These are phyloP conservation scores for Sinocyclocheilus grahami DNA, from an alignment of 2,113 vertebrate species.

Conservation along the genomic window DNA sequence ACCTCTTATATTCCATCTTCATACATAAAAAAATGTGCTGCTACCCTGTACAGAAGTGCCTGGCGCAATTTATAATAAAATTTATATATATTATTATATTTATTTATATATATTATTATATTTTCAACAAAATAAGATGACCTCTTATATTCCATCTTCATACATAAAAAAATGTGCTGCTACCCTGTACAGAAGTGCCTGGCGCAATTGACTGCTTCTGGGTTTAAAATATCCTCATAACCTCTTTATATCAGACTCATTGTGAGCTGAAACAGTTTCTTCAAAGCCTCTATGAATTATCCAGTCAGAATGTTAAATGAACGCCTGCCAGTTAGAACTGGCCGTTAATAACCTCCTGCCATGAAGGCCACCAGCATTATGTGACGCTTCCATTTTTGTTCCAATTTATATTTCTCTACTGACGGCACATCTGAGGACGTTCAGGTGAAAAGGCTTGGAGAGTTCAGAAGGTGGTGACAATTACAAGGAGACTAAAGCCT, in stretches of 20 bases:
- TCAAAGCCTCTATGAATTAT: conserved; percentile 23
- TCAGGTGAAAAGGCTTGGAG: conserved; percentile 33
- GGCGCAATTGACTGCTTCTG: neutral
- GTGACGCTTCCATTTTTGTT: conserved; percentile 69
- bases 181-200: neutral
- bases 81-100: too few species aligned
- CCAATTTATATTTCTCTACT: conserved; percentile 67
- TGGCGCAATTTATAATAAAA: neutral
- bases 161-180: neutral
- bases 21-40: neutral
- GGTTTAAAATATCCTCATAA: conserved; percentile 20
- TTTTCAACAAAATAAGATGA: too few species aligned
- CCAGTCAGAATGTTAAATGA: conserved; percentile 63
- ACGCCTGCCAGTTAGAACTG: conserved; percentile 64
- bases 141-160: neutral
- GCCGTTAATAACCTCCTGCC: conserved; percentile 68
- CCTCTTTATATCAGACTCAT: conserved; percentile 1
- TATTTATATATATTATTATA: too few species aligned
- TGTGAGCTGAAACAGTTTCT: conserved; percentile 56
- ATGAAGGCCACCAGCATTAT: conserved; percentile 56
- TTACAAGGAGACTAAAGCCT: conserved; percentile 15
- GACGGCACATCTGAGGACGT: conserved; percentile 56
- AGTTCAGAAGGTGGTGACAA: conserved; percentile 16
- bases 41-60: neutral
- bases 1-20: neutral